phyloP scores from a whole-genome alignment of 2,888 invertebrate genomes.

The Drosophila formosana region DNA sequence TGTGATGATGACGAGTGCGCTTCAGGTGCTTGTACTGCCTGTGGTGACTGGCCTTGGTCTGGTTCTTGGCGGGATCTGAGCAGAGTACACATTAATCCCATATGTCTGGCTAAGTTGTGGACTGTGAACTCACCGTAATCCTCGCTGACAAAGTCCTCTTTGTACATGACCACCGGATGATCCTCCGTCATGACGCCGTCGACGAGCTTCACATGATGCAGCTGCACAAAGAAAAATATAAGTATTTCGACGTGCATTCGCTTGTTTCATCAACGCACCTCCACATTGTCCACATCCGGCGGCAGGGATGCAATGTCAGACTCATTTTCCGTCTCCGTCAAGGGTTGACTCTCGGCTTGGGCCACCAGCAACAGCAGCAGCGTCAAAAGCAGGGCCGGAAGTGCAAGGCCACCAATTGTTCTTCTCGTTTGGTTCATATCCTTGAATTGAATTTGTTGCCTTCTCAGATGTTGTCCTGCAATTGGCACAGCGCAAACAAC shows the following conservation, averaged over 20 bases:
- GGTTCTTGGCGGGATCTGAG: conserved; percentile 70
- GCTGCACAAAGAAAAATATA: conserved; percentile 50
- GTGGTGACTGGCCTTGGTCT: conserved; percentile 33
- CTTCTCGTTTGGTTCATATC: conserved; percentile 60
- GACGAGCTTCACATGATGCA: conserved; percentile 72
- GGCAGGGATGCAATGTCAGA: conserved; percentile 44
- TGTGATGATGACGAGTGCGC: conserved; percentile 63
- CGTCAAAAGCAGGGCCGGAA: conserved; percentile 59
- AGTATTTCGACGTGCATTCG: background rate
- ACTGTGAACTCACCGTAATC: conserved; percentile 75
- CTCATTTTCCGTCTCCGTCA: conserved; percentile 47
- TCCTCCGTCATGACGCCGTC: conserved; percentile 74
- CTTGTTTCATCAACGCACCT: conserved; percentile 61
- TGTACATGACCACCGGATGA: conserved; percentile 83
- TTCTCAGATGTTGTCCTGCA: conserved; percentile 6
- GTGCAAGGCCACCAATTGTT: conserved; percentile 44
- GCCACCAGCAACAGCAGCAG: conserved; percentile 49
- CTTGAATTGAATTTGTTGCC: conserved; percentile 32
- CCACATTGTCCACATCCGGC: conserved; percentile 78
- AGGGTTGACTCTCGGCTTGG: conserved; percentile 40
- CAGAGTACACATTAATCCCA: background rate
- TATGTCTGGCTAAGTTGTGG: too few species aligned
- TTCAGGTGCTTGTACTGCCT: conserved; percentile 62
- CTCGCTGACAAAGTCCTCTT: conserved; percentile 83
- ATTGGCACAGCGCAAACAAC: conserved; percentile 34